phyloP scores from a whole-genome alignment of 2,888 invertebrate genomes.

The Rotaria macrura region DNA sequence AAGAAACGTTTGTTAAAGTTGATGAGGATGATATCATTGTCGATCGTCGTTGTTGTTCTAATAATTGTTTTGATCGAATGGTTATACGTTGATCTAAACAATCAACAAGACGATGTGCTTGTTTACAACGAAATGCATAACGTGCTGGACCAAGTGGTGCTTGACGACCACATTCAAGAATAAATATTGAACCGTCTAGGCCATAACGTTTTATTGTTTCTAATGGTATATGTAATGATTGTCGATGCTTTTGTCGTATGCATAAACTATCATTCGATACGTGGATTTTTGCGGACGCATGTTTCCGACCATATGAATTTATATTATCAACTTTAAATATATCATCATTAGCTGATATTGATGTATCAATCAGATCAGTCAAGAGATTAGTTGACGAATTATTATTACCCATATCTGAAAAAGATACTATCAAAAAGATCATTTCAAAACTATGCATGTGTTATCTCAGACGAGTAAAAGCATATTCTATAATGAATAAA shows the following conservation, averaged over 20 bases:
- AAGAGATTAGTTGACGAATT: neutral
- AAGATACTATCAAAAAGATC: too few species aligned
- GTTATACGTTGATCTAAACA: neutral
- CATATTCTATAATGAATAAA: too few species aligned
- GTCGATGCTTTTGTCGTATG: constrained; percentile 6
- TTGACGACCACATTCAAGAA: constrained; percentile 72
- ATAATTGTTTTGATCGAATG: neutral
- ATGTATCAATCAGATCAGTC: neutral
- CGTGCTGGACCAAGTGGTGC: constrained; percentile 85
- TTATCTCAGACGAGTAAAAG: too few species aligned
- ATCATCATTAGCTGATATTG: neutral
- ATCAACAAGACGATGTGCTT: constrained; percentile 64
- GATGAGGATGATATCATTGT: neutral
- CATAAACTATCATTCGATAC: constrained; percentile 1
- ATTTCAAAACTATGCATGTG: too few species aligned
- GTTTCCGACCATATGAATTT: constrained; percentile 6
- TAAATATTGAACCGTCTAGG: constrained; percentile 56
- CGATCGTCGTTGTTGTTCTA: neutral
- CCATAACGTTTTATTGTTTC: constrained; percentile 79
- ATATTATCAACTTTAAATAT: constrained; percentile 13
- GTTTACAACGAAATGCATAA: constrained; percentile 77
- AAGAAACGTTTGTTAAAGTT: neutral
- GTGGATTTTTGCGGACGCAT: neutral
- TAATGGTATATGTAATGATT: constrained; percentile 55
- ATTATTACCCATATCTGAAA: constrained; percentile 4